phyloP scores from a whole-genome alignment of 2,113 vertebrate species.

The Elgaria multicarinata region DNA sequence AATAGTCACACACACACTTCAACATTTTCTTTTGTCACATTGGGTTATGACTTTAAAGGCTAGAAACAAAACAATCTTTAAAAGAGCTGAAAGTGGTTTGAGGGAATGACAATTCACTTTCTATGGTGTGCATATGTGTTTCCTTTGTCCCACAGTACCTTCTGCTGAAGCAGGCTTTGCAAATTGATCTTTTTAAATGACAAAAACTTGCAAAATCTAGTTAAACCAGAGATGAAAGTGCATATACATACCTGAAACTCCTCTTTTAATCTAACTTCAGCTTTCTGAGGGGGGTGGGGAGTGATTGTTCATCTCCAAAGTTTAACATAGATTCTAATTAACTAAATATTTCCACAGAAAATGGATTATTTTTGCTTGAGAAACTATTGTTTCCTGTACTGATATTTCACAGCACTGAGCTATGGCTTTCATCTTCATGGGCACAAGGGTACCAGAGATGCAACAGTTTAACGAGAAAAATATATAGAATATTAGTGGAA shows the following conservation, averaged over 20 bases:
- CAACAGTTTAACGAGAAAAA: too few relatives aligned
- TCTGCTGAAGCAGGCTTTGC: not conserved
- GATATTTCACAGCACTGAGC: not conserved
- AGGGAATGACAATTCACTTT: not conserved
- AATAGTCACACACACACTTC: not conserved
- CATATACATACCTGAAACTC: not conserved
- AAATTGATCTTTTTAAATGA: not conserved
- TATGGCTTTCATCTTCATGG: slow-evolving; percentile 19
- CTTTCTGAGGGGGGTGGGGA: slow-evolving; percentile 32
- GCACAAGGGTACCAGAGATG: slow-evolving; percentile 2
- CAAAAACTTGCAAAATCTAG: not conserved
- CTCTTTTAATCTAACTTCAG: not conserved
- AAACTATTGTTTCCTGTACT: slow-evolving; percentile 37
- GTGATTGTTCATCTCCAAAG: not conserved
- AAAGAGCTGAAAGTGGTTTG: not conserved
- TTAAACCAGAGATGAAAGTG: not conserved
- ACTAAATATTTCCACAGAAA: slow-evolving; percentile 11
- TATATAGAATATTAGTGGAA: too few relatives aligned
- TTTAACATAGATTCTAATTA: not conserved
- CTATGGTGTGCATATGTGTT: not conserved
- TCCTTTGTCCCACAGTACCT: not conserved
- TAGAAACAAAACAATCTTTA: not conserved
- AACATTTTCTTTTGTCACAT: not conserved
- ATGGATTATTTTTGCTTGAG: not conserved
- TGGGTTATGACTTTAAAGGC: not conserved